A percentile compares a stretch with the other conserved stretches of the same genome.
phyloP scores from a whole-genome alignment of 2,888 invertebrate species.

The Limnephilus rhombicus region DNA sequence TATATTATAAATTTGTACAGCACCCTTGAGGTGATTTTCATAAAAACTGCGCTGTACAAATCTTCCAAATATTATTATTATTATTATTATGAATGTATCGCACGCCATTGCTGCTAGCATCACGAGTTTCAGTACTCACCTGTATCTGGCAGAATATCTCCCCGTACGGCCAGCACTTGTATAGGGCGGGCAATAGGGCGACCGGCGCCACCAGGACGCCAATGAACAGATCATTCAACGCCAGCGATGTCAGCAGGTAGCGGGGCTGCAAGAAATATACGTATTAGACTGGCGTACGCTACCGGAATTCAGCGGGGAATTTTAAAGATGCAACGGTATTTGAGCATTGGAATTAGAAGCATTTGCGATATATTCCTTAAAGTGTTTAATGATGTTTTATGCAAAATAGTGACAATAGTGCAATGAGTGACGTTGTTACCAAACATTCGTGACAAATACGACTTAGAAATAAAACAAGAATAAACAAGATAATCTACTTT shows the following conservation, averaged over 20 bases:
- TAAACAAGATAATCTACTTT: too few relatives aligned
- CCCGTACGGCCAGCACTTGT: constrained; percentile 94
- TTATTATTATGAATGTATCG: background rate
- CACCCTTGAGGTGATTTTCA: too few relatives aligned
- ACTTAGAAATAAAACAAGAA: too few relatives aligned
- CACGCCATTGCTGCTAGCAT: background rate
- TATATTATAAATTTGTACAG: too few relatives aligned
- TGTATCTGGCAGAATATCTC: constrained; percentile 94
- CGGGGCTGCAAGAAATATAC: constrained; percentile 82
- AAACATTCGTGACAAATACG: too few relatives aligned
- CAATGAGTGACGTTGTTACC: too few relatives aligned
- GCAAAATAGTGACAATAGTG: background rate
- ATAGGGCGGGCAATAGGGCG: constrained; percentile 89
- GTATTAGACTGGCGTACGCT: background rate
- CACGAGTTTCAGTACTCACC: constrained; percentile 74
- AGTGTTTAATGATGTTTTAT: background rate
- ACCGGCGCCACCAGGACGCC: constrained; percentile 92
- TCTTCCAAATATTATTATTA: too few relatives aligned
- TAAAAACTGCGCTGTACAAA: too few relatives aligned
- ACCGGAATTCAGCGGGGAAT: constrained; percentile 20
- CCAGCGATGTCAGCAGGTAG: constrained; percentile 91
- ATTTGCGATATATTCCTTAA: background rate
- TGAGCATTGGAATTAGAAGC: background rate
- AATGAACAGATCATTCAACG: constrained; percentile 92
- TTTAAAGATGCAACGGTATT: background rate